These are phyloP conservation scores for Esox masquinongy DNA, from an alignment of 2,797 vertebrate species.

Conservation along the genomic window DNA sequence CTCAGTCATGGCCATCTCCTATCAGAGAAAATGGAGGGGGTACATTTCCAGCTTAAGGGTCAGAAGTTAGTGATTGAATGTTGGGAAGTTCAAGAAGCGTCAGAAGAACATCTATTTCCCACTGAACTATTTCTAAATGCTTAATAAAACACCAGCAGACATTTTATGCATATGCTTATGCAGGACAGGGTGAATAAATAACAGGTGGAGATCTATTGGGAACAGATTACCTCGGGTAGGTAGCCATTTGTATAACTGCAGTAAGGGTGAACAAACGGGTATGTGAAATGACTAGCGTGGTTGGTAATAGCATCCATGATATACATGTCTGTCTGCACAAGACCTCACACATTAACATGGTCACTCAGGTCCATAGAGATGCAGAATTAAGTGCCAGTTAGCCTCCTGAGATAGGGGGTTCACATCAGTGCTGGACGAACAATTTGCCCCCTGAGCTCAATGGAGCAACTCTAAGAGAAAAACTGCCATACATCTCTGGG, in stretches of 20 bases:
- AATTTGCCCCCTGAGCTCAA: not conserved
- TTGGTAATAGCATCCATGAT: not conserved
- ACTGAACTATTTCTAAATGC: not conserved
- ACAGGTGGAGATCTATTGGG: not conserved
- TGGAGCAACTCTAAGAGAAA: not conserved
- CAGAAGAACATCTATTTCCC: not conserved
- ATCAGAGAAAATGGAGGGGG: slow-evolving; percentile 26
- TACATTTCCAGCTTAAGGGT: slow-evolving; percentile 21
- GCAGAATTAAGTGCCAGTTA: not conserved
- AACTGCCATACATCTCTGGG: not conserved
- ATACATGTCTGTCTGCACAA: not conserved
- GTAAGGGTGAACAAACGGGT: not conserved
- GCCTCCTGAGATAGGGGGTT: not conserved
- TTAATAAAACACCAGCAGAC: not conserved
- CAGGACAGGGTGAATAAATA: not conserved
- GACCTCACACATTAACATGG: not conserved
- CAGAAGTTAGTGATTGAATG: not conserved
- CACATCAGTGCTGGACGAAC: not conserved
- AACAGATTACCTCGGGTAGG: not conserved
- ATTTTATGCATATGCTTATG: not conserved
- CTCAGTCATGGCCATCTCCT: slow-evolving; percentile 1
- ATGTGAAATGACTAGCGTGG: not conserved
- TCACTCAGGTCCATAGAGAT: not conserved
- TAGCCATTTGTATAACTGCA: not conserved
- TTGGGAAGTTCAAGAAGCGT: slow-evolving; percentile 22